Conservation (phyloP, 2,888 invertebrate genomes). For the Stegophylla sp. region DNA sequence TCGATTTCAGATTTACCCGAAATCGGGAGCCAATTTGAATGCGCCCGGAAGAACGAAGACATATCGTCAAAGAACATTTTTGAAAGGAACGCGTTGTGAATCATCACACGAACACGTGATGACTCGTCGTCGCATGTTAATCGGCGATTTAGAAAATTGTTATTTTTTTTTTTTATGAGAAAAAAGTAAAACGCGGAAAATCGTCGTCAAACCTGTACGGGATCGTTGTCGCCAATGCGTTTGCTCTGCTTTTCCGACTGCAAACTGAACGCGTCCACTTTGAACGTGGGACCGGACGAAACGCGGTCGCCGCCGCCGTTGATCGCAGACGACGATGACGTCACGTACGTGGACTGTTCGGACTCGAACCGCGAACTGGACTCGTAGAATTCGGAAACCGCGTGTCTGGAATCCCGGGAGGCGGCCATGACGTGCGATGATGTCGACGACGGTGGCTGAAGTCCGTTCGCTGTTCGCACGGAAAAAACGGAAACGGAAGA, state of each 20-base stretch:
- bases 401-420: not conserved
- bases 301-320: slow-evolving; percentile 62
- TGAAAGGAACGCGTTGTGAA: no score
- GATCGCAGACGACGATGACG: slow-evolving; percentile 67
- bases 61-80: no score
- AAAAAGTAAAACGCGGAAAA: not conserved
- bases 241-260: slow-evolving; percentile 68
- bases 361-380: slow-evolving; percentile 65
- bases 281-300: slow-evolving; percentile 66
- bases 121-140: no score
- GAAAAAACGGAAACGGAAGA: not conserved
- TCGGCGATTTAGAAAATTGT: no score
- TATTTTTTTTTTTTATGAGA: no score
- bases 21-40: no score
- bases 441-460: no score
- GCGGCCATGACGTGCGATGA: not conserved
- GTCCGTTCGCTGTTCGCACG: not conserved
- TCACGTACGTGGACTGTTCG: slow-evolving; percentile 69
- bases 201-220: slow-evolving; percentile 65
- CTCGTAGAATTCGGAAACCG: slow-evolving; percentile 36
- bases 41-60: no score
- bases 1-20: no score
- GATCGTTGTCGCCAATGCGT: slow-evolving; percentile 68
- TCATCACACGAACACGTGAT: no score
- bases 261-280: slow-evolving; percentile 67